These are phyloP conservation scores for Drosophila sp. DNA, from an alignment of 1,140 invertebrate species.

Conservation along the genomic window DNA sequence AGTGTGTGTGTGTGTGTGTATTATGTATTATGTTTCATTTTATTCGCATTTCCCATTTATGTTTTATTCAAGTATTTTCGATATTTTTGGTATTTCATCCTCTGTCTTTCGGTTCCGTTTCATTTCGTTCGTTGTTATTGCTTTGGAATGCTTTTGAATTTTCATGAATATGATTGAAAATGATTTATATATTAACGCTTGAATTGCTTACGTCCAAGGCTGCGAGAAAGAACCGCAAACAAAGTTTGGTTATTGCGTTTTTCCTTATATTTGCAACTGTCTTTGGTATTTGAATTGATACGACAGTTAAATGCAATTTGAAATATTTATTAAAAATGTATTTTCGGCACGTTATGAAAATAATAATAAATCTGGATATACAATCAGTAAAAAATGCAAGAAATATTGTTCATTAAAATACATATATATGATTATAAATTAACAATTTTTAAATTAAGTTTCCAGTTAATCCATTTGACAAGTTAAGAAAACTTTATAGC, in stretches of 20 bases:
- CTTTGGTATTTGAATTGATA: neutral
- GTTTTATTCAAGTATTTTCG: constrained; percentile 22
- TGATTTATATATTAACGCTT: constrained; percentile 30
- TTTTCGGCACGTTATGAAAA: no score
- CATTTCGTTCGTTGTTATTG: neutral
- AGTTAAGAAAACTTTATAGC: no score
- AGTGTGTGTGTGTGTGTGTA: no score
- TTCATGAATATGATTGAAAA: constrained; percentile 33
- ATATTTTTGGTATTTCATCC: constrained; percentile 7
- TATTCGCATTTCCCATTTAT: constrained; percentile 31
- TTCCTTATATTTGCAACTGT: neutral
- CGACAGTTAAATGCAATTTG: no score
- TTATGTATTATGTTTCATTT: constrained; percentile 11
- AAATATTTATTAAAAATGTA: no score
- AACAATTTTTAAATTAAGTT: no score
- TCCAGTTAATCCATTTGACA: no score
- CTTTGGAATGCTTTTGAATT: constrained; percentile 8
- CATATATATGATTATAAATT: no score
- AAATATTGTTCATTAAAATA: no score
- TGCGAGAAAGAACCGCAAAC: neutral
- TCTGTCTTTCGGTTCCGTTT: neutral
- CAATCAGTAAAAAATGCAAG: no score
- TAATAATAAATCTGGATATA: no score
- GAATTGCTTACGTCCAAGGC: constrained; percentile 15
- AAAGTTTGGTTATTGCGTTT: neutral